Conservation (phyloP, 2,797 vertebrate genomes). For the Urosaurus nigricauda region DNA sequence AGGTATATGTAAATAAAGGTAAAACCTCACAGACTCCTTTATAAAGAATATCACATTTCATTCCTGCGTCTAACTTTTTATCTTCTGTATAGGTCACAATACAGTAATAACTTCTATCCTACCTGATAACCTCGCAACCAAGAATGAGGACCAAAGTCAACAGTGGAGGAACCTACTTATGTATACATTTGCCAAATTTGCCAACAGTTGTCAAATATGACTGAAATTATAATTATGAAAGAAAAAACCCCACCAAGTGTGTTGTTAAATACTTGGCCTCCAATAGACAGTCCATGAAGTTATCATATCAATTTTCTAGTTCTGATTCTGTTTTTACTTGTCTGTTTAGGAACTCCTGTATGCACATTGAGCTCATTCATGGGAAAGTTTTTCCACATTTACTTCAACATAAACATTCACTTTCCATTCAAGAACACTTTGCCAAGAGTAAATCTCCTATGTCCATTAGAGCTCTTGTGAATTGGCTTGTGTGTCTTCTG, state of each 20-base stretch:
- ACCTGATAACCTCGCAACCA: constrained; percentile 1
- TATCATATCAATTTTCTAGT: not conserved
- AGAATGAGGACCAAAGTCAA: constrained; percentile 10
- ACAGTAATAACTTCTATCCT: constrained; percentile 32
- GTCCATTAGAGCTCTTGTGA: not conserved
- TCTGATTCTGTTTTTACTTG: not conserved
- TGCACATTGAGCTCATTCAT: not conserved
- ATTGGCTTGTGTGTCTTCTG: not conserved
- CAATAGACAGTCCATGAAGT: constrained; percentile 2
- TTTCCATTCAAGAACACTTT: not conserved
- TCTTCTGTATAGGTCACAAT: constrained; percentile 41
- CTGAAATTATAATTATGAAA: constrained; percentile 4
- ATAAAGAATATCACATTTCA: constrained; percentile 20
- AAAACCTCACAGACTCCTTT: constrained; percentile 10
- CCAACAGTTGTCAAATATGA: not conserved
- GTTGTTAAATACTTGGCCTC: not conserved
- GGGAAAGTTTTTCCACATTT: not conserved
- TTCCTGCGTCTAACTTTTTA: constrained; percentile 6
- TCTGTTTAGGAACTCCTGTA: not conserved
- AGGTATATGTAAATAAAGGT: constrained; percentile 39
- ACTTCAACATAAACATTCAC: not conserved
- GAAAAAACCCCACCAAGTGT: not conserved
- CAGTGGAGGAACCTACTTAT: not conserved
- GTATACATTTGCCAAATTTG: constrained; percentile 1
- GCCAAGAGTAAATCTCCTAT: not conserved